Evolutionary conservation across 2,888 invertebrate species (phyloP).

Genomic region (Pantelozetes paolii): DNA sequence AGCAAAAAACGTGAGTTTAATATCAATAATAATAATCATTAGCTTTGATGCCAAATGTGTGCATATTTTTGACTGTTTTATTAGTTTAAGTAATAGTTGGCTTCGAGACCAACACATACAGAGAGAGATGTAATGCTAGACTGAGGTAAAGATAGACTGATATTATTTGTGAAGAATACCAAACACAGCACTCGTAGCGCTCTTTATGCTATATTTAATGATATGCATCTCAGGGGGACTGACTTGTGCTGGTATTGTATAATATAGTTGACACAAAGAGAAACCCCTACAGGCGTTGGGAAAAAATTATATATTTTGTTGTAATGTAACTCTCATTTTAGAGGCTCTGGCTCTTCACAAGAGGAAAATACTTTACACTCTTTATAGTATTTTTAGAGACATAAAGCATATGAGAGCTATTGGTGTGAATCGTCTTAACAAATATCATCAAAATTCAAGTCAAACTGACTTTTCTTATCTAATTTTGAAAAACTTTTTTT

Average conservation of each 20-base stretch:
- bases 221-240: slow-evolving; percentile 29
- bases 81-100: slow-evolving; percentile 28
- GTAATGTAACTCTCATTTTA: slow-evolving; percentile 32
- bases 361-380: slow-evolving; percentile 22
- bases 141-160: background rate
- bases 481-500: slow-evolving; percentile 29
- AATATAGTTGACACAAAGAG: slow-evolving; percentile 31
- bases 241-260: slow-evolving; percentile 26
- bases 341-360: too few species aligned
- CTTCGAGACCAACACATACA: background rate
- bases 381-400: slow-evolving; percentile 11
- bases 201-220: slow-evolving; percentile 15
- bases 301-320: slow-evolving; percentile 15
- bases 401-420: slow-evolving; percentile 26
- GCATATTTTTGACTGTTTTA: background rate
- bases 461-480: slow-evolving; percentile 20
- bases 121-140: background rate
- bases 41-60: background rate
- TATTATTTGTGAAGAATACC: slow-evolving; percentile 20
- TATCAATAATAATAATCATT: slow-evolving; percentile 26
- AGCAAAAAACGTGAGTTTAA: slow-evolving; percentile 26
- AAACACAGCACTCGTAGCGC: background rate
- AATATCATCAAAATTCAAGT: slow-evolving; percentile 32
- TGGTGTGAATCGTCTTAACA: slow-evolving; percentile 4
- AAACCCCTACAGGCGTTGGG: slow-evolving; percentile 24